Percentiles rank a stretch among this genome's conserved stretches.
Conservation (phyloP, 30 jellyfish, hydroid and myxozoan species). For the Hydractinia symbiolongicarpus region DNA sequence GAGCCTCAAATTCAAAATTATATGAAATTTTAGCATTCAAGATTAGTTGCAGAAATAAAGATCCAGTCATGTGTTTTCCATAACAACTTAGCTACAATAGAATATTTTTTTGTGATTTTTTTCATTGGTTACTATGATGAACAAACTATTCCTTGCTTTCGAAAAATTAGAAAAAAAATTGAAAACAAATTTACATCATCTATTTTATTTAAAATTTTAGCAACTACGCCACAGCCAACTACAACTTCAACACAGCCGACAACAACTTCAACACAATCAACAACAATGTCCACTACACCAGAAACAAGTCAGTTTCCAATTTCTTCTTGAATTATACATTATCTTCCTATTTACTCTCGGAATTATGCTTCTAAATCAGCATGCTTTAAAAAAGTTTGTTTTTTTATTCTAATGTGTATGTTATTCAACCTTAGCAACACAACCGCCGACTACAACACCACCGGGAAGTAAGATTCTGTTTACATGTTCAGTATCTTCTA, state of each 20-base stretch:
- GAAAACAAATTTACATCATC: neutral
- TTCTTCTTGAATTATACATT: neutral
- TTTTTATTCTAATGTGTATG: neutral
- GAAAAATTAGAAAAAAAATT: neutral
- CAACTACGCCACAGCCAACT: neutral
- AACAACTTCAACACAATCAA: constrained; percentile 6
- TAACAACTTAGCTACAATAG: no score
- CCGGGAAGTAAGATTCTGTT: neutral
- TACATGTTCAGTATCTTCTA: neutral
- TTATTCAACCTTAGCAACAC: neutral
- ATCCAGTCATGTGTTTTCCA: no score
- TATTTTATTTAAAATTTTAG: neutral
- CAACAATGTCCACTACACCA: neutral
- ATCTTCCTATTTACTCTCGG: neutral
- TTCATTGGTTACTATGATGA: no score
- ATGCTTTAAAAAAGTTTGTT: neutral
- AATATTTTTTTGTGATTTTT: no score
- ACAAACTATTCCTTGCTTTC: no score
- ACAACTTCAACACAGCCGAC: neutral
- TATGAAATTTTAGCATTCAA: no score
- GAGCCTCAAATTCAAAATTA: no score
- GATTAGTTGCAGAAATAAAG: no score
- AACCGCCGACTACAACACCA: constrained; percentile 14
- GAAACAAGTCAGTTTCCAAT: neutral
- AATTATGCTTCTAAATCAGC: neutral